Evolutionary conservation across 2,888 invertebrate species (phyloP).

Genomic region (Helleia helle): DNA sequence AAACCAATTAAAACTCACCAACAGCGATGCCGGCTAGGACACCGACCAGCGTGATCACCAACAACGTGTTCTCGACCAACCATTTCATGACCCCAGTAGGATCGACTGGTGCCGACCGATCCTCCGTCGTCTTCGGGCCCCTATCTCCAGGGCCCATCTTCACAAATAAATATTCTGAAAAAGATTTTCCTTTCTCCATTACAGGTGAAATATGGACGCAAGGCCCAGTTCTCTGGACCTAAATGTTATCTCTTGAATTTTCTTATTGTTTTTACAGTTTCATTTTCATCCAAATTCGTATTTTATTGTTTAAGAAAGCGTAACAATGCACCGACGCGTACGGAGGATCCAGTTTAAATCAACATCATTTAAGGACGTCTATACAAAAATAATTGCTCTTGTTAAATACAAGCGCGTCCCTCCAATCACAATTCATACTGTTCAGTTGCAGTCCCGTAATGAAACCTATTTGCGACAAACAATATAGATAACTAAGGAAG

Average conservation of each 20-base stretch:
- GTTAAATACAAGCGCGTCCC: slow-evolving; percentile 8
- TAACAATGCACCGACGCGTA: background rate
- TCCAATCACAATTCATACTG: slow-evolving; percentile 6
- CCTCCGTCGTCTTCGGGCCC: slow-evolving; percentile 76
- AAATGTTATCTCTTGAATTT: slow-evolving; percentile 24
- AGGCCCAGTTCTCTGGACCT: slow-evolving; percentile 33
- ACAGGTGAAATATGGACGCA: slow-evolving; percentile 39
- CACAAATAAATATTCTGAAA: slow-evolving; percentile 87
- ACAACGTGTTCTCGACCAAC: slow-evolving; percentile 83
- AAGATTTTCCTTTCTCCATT: slow-evolving; percentile 78
- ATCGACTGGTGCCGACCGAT: slow-evolving; percentile 77
- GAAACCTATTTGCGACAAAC: slow-evolving; percentile 13
- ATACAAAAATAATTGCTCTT: slow-evolving; percentile 9
- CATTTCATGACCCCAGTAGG: slow-evolving; percentile 79
- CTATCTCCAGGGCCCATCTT: slow-evolving; percentile 82
- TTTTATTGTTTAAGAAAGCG: background rate
- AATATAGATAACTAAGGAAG: slow-evolving; percentile 27
- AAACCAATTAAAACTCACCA: slow-evolving; percentile 62
- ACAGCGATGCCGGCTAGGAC: slow-evolving; percentile 82
- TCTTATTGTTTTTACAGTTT: slow-evolving; percentile 11
- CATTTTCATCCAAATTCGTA: background rate
- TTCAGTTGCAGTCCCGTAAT: slow-evolving; percentile 11
- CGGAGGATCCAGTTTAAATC: background rate
- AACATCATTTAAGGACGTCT: background rate
- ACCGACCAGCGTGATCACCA: slow-evolving; percentile 86